Evolutionary conservation across 2,888 invertebrate genomes (phyloP).

Genomic region (Nephrotoma appendiculata): DNA sequence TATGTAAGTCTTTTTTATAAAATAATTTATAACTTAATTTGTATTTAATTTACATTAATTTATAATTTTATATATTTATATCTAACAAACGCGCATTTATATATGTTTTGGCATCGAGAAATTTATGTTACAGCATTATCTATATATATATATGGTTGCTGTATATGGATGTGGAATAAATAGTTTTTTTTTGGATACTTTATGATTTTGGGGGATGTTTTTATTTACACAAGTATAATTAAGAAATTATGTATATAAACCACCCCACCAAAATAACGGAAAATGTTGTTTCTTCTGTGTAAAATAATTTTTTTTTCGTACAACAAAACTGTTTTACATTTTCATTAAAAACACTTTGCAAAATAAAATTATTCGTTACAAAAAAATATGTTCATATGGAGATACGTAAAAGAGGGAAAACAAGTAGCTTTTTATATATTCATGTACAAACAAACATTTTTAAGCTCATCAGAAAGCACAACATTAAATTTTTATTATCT

Average conservation of each 20-base stretch:
- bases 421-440: not conserved
- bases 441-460: not conserved
- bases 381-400: not conserved
- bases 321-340: not conserved
- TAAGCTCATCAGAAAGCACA: not conserved
- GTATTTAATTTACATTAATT: constrained; percentile 11
- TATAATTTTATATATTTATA: not conserved
- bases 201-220: not conserved
- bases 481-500: not conserved
- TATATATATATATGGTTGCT: not conserved
- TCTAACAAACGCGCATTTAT: not conserved
- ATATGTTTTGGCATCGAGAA: not conserved
- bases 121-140: not conserved
- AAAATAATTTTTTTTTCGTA: not conserved
- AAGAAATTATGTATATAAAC: not conserved
- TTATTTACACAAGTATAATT: not conserved
- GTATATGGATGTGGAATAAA: not conserved
- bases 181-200: not conserved
- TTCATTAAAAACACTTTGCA: not conserved
- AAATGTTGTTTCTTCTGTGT: not conserved
- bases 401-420: not conserved
- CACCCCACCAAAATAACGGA: not conserved
- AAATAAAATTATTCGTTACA: not conserved
- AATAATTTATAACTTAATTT: constrained; percentile 11
- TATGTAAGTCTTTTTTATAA: constrained; percentile 6